Evolutionary conservation across 2,888 invertebrate genomes (phyloP).

Genomic region (Physocephala rufipes): DNA sequence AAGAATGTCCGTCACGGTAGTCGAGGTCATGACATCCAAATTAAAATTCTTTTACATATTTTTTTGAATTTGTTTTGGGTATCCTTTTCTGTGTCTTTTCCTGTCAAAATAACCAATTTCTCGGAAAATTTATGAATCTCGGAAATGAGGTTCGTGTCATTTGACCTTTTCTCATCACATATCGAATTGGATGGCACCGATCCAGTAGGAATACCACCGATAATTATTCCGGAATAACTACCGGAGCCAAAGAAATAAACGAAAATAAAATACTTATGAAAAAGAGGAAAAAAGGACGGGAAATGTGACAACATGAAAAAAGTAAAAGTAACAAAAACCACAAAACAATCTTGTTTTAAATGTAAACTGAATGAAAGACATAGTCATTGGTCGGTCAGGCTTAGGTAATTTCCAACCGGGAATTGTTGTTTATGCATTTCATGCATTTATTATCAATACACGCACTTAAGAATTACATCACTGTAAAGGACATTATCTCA

Average conservation of each 20-base stretch:
- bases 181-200: no score
- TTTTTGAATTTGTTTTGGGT: conserved; percentile 14
- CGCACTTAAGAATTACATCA: no score
- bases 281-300: background rate
- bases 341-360: background rate
- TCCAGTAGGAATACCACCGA: no score
- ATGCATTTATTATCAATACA: no score
- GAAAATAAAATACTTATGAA: no score
- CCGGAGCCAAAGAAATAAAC: background rate
- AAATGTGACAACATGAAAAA: background rate
- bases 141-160: conserved; percentile 9
- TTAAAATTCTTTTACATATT: background rate
- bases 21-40: background rate
- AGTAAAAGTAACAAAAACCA: background rate
- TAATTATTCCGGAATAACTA: no score
- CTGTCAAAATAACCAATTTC: background rate
- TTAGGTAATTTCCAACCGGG: no score
- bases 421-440: no score
- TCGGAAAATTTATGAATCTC: conserved; percentile 20
- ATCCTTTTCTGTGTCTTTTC: conserved; percentile 20
- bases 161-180: conserved; percentile 12
- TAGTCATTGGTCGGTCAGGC: no score
- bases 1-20: no score
- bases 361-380: no score
- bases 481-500: no score